Conservation (phyloP, 2,797 vertebrate species). For the Capromys pilorides region DNA sequence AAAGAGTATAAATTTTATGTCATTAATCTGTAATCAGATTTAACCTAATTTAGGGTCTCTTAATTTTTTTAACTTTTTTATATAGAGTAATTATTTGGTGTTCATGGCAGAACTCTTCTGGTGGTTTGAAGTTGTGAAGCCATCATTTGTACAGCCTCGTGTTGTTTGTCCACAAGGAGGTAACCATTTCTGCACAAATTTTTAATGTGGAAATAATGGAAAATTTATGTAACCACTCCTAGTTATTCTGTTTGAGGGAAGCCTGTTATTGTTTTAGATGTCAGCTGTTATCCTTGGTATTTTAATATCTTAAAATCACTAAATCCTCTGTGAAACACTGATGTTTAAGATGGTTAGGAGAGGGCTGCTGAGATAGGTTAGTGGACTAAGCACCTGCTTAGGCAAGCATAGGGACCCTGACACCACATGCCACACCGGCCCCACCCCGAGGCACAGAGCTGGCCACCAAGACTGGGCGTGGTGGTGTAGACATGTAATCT, state of each 20-base stretch:
- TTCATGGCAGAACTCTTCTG: conserved; percentile 99
- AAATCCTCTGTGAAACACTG: not conserved
- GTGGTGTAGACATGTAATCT: no score
- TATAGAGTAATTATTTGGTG: conserved; percentile 97
- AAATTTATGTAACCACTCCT: not conserved
- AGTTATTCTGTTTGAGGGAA: not conserved
- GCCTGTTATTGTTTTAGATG: not conserved
- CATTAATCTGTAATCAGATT: conserved; percentile 66
- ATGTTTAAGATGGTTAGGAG: not conserved
- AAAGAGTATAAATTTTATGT: not conserved
- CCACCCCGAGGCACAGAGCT: no score
- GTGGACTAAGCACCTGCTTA: no score
- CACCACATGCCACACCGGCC: no score
- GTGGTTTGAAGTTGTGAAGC: conserved; percentile 98
- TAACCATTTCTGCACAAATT: not conserved
- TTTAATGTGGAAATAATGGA: not conserved
- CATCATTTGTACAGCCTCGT: conserved; percentile 95
- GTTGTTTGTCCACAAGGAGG: conserved; percentile 84
- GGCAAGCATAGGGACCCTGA: no score
- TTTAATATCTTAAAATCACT: not conserved
- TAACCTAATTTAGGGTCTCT: conserved; percentile 51
- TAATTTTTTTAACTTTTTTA: conserved; percentile 50
- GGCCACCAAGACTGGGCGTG: no score
- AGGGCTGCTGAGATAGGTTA: not conserved
- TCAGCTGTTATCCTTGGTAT: not conserved